Percentiles rank a stretch among this genome's conserved stretches.
Evolutionary conservation across 2,888 invertebrate species (phyloP).

Genomic region (Tetrapedia diversipes): DNA sequence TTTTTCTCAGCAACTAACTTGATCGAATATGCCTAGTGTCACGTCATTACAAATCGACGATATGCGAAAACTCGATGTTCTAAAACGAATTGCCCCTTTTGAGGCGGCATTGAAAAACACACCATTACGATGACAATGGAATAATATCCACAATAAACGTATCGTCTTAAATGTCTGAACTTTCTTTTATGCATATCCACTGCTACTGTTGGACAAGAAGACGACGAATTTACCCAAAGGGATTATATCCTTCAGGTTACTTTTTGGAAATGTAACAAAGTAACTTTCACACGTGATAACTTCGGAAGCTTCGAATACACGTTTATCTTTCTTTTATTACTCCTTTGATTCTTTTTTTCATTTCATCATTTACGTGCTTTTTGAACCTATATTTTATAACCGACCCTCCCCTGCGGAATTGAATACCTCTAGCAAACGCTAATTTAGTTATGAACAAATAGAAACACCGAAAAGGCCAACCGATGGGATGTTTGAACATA

Average conservation of each 20-base stretch:
- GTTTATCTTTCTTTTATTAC: not conserved
- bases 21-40: constrained; percentile 22
- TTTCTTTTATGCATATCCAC: not conserved
- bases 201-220: constrained; percentile 38
- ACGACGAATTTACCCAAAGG: constrained; percentile 29
- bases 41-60: constrained; percentile 49
- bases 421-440: constrained; percentile 68
- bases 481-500: constrained; percentile 75
- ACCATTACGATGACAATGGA: constrained; percentile 32
- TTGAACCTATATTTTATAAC: constrained; percentile 49
- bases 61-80: constrained; percentile 59
- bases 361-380: constrained; percentile 33
- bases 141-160: constrained; percentile 29
- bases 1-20: not conserved
- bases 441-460: constrained; percentile 78
- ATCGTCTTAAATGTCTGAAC: constrained; percentile 20
- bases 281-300: constrained; percentile 12
- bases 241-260: constrained; percentile 12
- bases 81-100: constrained; percentile 31
- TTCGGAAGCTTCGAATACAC: constrained; percentile 47
- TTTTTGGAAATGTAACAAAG: constrained; percentile 40
- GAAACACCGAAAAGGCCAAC: constrained; percentile 80
- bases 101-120: constrained; percentile 16
- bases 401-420: constrained; percentile 69
- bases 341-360: not conserved